Conservation (phyloP, 2,888 invertebrate species). For the Sesamia inferens region DNA sequence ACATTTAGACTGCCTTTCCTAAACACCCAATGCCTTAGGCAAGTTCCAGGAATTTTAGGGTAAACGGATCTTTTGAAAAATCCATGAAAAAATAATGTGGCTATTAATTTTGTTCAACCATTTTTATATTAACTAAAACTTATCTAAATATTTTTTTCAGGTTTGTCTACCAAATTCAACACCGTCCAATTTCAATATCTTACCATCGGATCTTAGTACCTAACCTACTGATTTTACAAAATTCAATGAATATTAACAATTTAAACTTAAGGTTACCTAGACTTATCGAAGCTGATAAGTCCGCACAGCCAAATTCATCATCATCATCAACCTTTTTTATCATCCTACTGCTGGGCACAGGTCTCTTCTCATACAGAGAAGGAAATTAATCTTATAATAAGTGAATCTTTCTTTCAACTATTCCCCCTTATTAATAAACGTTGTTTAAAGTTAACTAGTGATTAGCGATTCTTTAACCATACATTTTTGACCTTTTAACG, state of each 20-base stretch:
- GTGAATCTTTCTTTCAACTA: background rate
- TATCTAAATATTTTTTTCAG: background rate
- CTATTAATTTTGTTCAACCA: background rate
- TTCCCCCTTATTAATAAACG: too few species aligned
- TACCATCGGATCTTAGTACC: too few species aligned
- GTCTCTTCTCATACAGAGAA: too few species aligned
- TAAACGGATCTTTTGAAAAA: background rate
- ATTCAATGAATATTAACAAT: slow-evolving; percentile 7
- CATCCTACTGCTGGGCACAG: too few species aligned
- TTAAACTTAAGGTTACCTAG: background rate
- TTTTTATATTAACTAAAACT: background rate
- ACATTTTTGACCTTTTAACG: too few species aligned
- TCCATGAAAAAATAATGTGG: background rate
- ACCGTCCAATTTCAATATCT: background rate
- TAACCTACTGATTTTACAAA: background rate
- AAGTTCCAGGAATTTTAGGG: background rate
- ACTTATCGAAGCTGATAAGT: background rate
- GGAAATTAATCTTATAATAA: background rate
- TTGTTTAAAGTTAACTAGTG: too few species aligned
- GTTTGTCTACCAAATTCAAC: background rate
- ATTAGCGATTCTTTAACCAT: too few species aligned
- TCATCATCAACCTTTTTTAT: too few species aligned
- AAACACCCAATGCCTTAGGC: background rate
- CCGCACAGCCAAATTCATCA: background rate
- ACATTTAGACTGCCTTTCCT: background rate